Percentiles rank a stretch among this genome's conserved stretches.
These are phyloP conservation scores for Danio aesculapii DNA, from an alignment of 2,797 vertebrate species.

Conservation along the genomic window DNA sequence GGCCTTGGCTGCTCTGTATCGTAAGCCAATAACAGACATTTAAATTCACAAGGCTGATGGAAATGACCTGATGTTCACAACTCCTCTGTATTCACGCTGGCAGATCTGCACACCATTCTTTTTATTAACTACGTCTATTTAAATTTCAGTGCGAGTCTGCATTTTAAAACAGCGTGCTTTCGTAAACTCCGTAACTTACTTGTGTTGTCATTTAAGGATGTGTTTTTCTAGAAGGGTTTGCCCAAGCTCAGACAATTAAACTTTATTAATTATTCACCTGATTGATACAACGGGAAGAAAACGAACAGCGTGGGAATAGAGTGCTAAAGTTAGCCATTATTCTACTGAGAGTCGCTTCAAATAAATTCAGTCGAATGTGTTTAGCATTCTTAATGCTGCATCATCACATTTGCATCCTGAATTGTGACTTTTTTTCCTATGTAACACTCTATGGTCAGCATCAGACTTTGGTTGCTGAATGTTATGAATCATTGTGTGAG, in stretches of 20 bases:
- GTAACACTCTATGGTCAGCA: not conserved
- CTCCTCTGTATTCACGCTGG: not conserved
- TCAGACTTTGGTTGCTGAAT: not conserved
- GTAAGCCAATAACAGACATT: not conserved
- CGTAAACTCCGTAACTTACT: not conserved
- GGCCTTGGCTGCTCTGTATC: not conserved
- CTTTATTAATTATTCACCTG: not conserved
- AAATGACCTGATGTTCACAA: not conserved
- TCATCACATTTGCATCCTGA: not conserved
- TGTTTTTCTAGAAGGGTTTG: not conserved
- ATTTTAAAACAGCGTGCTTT: not conserved
- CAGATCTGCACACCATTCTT: not conserved
- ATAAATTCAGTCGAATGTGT: not conserved
- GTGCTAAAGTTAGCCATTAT: not conserved
- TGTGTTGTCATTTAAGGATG: not conserved
- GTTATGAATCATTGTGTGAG: too few species aligned
- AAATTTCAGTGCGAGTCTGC: not conserved
- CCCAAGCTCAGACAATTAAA: slow-evolving; percentile 5
- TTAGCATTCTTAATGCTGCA: slow-evolving; percentile 2
- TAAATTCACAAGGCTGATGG: not conserved
- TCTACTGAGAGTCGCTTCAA: not conserved
- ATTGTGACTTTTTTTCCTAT: not conserved
- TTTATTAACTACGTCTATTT: not conserved
- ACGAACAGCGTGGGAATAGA: not conserved
- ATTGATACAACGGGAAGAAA: slow-evolving; percentile 9